Evolutionary conservation across 2,797 vertebrate genomes (phyloP), one percentile per base, ranked within the genome.

Genomic region (Mallotus villosus): DNA sequence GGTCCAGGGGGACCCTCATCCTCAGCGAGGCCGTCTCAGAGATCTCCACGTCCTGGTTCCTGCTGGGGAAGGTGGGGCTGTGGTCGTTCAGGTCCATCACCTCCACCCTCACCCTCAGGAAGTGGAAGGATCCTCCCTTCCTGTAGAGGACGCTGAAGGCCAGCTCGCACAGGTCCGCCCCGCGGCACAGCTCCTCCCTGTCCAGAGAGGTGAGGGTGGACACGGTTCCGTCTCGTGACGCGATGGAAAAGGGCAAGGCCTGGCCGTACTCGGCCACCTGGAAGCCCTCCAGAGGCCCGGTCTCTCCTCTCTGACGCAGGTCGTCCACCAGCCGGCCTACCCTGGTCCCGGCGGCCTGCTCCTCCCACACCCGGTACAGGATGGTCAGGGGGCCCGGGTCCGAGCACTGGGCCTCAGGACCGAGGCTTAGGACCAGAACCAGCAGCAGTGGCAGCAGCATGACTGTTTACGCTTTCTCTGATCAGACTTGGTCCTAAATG

Each of bases 31-130:
- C 93, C 0, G 92, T 95, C 89, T 98, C 96, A 0, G 96, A 97
- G 79, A 98, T 96, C 87, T 98, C 97, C 74, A 98, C 88, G 77
- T 97, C 96, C 87, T 97, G 93, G 55, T 92, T 71, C 0, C 83
- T 74, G 0, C 87, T 94, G 22, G 94, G 92, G 81, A 98, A 98
- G 53, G 70, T 84, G 0, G 97, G 97, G 8, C 88, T 90, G 11
- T 98, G 94, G 86, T 98, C 97, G 0, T 98, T 98, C 68, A 95
- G 70, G 16, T 98, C 97, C 90, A 95, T 84, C 70, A 97, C 94
- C 78, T 95, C 93, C 72, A 99, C 92, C 7, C 91, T 94, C 82
- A 98, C 95, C 0, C 94, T 91, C 62, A 98, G 85, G 73, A 95
- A 93, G 64, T 93, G 92, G 67, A 95, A 75, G 11, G 81, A 91